phyloP scores from a whole-genome alignment of 2,797 vertebrate species.

The Leptodactylus fallax region DNA sequence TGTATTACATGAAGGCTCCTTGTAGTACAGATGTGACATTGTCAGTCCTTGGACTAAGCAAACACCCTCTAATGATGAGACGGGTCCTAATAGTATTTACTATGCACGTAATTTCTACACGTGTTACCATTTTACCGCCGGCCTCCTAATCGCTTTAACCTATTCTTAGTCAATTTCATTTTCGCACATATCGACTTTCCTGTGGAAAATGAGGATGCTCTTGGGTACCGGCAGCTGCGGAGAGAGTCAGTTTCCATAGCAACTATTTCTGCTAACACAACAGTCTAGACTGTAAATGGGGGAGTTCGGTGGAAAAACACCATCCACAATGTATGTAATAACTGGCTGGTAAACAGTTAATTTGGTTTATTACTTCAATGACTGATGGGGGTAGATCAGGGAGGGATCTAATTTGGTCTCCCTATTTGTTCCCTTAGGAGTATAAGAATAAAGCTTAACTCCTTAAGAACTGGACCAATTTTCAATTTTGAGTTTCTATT shows the following conservation, averaged over 20 bases:
- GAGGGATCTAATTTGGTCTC: too few species aligned
- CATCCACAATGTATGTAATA: not conserved
- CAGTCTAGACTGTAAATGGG: constrained; percentile 41
- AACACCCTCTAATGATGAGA: not conserved
- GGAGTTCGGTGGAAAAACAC: not conserved
- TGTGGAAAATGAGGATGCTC: constrained; percentile 33
- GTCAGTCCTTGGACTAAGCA: not conserved
- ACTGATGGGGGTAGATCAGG: not conserved
- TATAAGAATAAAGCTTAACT: too few species aligned
- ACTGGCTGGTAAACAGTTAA: constrained; percentile 13
- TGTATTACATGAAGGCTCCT: not conserved
- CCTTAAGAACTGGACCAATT: too few species aligned
- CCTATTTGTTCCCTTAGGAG: too few species aligned
- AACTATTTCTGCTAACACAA: constrained; percentile 12
- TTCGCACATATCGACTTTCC: constrained; percentile 38
- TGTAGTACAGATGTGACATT: not conserved
- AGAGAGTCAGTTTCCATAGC: constrained; percentile 57
- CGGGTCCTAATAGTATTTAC: not conserved
- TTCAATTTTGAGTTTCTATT: too few species aligned
- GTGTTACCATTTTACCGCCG: not conserved
- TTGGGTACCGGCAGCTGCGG: constrained; percentile 39
- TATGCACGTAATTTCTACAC: not conserved
- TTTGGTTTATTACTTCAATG: not conserved
- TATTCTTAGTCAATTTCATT: not conserved
- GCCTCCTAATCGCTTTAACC: not conserved